These are phyloP conservation scores for Nettapus auritus DNA, from an alignment of 2,113 vertebrate genomes.

Conservation along the genomic window DNA sequence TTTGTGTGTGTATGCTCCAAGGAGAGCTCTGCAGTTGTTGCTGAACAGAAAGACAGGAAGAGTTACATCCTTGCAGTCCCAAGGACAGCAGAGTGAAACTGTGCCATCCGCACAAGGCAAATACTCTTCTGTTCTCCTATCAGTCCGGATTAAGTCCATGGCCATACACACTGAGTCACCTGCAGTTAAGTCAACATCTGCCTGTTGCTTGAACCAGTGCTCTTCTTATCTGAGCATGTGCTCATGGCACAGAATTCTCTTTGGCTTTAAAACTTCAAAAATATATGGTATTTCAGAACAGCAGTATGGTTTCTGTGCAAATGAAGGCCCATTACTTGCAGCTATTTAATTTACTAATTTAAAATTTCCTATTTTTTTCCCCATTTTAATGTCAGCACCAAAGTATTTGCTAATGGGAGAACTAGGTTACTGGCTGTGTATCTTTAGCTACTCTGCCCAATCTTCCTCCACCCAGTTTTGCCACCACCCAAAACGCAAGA, in stretches of 20 bases:
- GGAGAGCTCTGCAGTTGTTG: not conserved
- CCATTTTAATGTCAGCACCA: not conserved
- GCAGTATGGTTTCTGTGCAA: not conserved
- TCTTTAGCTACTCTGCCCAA: slow-evolving; percentile 1
- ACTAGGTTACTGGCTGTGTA: not conserved
- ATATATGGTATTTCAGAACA: not conserved
- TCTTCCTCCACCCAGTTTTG: slow-evolving; percentile 39
- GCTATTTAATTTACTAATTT: not conserved
- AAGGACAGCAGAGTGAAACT: not conserved
- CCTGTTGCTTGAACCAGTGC: not conserved
- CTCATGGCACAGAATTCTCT: not conserved
- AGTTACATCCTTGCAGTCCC: not conserved
- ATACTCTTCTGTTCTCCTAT: not conserved
- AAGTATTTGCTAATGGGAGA: not conserved
- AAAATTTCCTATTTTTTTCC: not conserved
- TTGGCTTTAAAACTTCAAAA: not conserved
- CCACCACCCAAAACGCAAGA: not conserved
- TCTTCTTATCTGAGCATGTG: not conserved
- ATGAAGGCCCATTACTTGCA: not conserved
- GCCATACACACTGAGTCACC: not conserved
- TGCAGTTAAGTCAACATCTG: not conserved
- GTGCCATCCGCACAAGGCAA: not conserved
- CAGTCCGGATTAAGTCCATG: not conserved
- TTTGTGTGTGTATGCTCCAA: not conserved
- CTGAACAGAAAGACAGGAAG: not conserved